Evolutionary conservation across 92 coral and sea anemone genomes (phyloP).

Genomic region (Epizoanthus scotinus): DNA sequence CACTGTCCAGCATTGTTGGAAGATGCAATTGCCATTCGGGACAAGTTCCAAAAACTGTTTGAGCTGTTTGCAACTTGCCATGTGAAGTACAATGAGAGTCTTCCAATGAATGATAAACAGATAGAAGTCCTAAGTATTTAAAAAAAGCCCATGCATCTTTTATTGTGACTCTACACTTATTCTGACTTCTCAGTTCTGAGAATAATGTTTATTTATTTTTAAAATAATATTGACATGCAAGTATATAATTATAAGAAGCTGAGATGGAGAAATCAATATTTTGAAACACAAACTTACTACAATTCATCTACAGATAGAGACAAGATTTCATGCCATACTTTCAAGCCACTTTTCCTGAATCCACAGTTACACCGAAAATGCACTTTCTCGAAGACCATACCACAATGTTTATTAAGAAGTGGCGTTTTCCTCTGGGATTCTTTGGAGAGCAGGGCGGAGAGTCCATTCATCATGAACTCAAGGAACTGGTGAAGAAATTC

Average conservation of each 20-base stretch:
- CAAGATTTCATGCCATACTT: not conserved
- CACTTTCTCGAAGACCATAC: not conserved
- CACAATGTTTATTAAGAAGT: not conserved
- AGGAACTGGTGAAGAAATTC: not conserved
- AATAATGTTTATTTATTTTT: not conserved
- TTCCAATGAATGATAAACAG: not conserved
- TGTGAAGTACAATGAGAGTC: not conserved
- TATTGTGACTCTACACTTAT: too few relatives aligned
- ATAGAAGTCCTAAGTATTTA: not conserved
- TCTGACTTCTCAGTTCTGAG: too few relatives aligned
- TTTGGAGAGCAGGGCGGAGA: conserved; percentile 17
- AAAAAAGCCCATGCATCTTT: too few relatives aligned
- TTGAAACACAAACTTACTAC: not conserved
- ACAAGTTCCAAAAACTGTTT: not conserved
- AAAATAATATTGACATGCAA: not conserved
- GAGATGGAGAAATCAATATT: not conserved
- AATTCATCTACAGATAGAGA: not conserved
- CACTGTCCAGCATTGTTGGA: not conserved
- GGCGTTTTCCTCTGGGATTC: conserved; percentile 20
- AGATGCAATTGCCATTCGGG: conserved; percentile 11
- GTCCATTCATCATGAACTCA: conserved; percentile 1
- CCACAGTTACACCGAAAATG: not conserved
- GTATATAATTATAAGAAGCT: not conserved
- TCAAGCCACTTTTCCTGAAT: not conserved
- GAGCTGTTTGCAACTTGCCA: not conserved